Base-by-base conservation (phyloP, 2,888 invertebrate genomes). In the Bursaphelenchus okinawaensis region DNA sequence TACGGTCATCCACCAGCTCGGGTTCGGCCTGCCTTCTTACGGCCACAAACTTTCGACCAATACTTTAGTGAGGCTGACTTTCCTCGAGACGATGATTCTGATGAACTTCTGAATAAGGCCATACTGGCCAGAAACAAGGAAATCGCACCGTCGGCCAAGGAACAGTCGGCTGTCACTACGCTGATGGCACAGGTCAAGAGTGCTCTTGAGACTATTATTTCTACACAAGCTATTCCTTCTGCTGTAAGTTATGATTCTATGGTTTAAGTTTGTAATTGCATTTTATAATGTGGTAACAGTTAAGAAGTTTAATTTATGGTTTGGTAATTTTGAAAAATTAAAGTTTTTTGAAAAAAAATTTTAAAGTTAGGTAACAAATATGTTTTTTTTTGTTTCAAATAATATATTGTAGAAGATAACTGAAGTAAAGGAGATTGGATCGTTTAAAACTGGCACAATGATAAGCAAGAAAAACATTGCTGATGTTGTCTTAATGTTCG, bases 361-460 rank as follows among this genome's bases (percentile, higher is more conserved):
- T 8, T 56, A 16, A 31, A n/a, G 26, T 22, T 56, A 3, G n/a
- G 4, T 59, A 9, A 19, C 23, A 4, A 19, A 8, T n/a, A 6
- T n/a, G 60, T 57, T 63, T 69, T 27, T n/a, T n/a, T n/a, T n/a
- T n/a, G n/a, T n/a, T n/a, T n/a, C n/a, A n/a, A n/a, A n/a, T n/a
- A n/a, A n/a, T n/a, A n/a, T n/a, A n/a, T n/a, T n/a, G n/a, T 23
- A 91, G 90, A 90, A 91, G 88, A 86, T 92, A 57, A 92, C 92
- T 82, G 95, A 95, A 84, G 93, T 94, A 0, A 88, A 94, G 0
- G 93, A 93, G 85, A 95, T 98, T 7, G 96, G 96, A 0, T 93
- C 95, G 0, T 95, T 92, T 84, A 96, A 96, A 84, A 95, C 96
- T 82, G 94, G 95, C 1, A 96, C 96, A 0, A 93, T 96, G 90